Evolutionary conservation across 2,113 vertebrate genomes (phyloP).

Genomic region (Ciconia boyciana): DNA sequence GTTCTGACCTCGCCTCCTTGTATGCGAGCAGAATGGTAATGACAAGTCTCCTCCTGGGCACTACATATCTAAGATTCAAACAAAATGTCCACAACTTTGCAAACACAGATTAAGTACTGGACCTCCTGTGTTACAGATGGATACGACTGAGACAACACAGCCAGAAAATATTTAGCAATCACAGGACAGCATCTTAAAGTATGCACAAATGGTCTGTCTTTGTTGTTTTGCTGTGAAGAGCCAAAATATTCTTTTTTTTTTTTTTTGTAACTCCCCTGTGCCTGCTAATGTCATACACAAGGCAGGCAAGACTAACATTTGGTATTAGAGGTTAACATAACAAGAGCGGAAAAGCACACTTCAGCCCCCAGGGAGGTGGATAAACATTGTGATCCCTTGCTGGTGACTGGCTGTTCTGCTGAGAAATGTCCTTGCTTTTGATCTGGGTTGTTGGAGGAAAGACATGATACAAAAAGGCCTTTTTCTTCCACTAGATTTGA

Average conservation of each 20-base stretch:
- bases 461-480: background rate
- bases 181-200: background rate
- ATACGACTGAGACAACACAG: background rate
- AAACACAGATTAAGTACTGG: background rate
- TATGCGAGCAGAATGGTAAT: background rate
- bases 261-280: background rate
- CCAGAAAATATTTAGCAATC: background rate
- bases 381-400: background rate
- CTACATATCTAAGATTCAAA: background rate
- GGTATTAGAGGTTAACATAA: slow-evolving; percentile 19
- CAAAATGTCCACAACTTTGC: background rate
- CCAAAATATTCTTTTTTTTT: background rate
- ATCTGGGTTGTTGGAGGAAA: background rate
- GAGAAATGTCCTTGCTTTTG: background rate
- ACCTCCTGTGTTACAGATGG: background rate
- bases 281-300: background rate
- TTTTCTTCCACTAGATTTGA: background rate
- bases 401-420: background rate
- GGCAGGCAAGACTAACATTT: background rate
- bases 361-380: background rate
- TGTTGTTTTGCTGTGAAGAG: background rate
- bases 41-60: background rate
- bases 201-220: background rate
- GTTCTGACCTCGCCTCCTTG: background rate
- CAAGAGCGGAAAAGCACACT: background rate